Conservation (phyloP, 1,140 invertebrate species). For the Drosophila seguyi region DNA sequence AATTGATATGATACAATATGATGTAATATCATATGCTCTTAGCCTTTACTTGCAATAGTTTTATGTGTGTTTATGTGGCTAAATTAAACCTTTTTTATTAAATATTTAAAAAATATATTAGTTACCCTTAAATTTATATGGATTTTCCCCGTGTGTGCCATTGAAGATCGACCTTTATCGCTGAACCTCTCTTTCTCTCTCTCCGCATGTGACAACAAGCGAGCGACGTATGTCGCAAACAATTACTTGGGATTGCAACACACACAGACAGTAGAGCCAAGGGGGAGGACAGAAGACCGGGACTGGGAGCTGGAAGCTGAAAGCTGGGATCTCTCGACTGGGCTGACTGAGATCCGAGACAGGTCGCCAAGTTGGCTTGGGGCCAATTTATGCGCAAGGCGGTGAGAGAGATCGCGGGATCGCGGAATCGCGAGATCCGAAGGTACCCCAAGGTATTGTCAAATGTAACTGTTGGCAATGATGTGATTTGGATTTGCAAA, state of each 20-base stretch:
- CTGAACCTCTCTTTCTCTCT: constrained; percentile 32
- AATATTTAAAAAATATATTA: neutral
- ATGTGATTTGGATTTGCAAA: constrained; percentile 83
- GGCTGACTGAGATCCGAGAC: constrained; percentile 33
- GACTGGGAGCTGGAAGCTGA: constrained; percentile 6
- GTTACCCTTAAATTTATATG: neutral
- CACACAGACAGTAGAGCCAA: constrained; percentile 22
- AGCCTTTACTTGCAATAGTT: neutral
- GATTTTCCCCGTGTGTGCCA: constrained; percentile 24
- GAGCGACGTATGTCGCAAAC: constrained; percentile 84
- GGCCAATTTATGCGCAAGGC: constrained; percentile 76
- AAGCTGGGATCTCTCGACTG: constrained; percentile 6
- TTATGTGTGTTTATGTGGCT: neutral
- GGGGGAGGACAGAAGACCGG: neutral
- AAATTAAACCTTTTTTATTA: neutral
- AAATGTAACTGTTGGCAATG: constrained; percentile 78
- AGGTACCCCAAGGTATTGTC: constrained; percentile 74
- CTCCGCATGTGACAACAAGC: constrained; percentile 77
- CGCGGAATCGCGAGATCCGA: constrained; percentile 34
- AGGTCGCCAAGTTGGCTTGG: constrained; percentile 44
- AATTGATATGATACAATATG: neutral
- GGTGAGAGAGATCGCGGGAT: constrained; percentile 29
- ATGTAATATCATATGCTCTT: neutral
- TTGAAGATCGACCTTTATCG: constrained; percentile 70
- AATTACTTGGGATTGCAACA: constrained; percentile 84